Conservation (phyloP, 2,888 invertebrate genomes). For the Hipparchia semele region DNA sequence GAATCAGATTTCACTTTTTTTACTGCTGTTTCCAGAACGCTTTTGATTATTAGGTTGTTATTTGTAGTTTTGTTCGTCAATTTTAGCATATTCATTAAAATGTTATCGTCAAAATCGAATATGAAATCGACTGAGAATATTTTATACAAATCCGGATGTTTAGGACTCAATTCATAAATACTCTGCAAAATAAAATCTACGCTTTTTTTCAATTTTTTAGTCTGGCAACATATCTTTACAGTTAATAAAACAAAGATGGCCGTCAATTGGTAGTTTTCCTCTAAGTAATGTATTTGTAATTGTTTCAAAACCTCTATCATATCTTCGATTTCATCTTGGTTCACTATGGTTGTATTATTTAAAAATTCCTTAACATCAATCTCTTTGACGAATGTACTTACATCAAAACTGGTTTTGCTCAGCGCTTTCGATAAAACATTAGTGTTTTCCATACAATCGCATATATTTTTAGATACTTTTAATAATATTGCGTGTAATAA, state of each 20-base stretch:
- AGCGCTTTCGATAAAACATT: conserved; percentile 61
- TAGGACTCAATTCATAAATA: conserved; percentile 67
- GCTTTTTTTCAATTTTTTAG: conserved; percentile 59
- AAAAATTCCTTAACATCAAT: conserved; percentile 9
- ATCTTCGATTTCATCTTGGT: conserved; percentile 51
- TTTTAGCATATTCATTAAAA: conserved; percentile 60
- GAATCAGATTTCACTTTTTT: conserved; percentile 68
- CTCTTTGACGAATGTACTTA: conserved; percentile 48
- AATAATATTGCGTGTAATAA: conserved; percentile 60
- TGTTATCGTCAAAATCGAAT: conserved; percentile 62
- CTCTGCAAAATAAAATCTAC: conserved; percentile 62
- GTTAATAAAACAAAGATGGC: conserved; percentile 63
- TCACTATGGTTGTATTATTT: conserved; percentile 28
- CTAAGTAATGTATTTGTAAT: conserved; percentile 65
- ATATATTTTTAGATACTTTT: conserved; percentile 61
- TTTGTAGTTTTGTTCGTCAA: conserved; percentile 67
- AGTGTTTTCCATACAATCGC: conserved; percentile 59
- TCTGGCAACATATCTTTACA: conserved; percentile 63
- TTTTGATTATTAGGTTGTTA: conserved; percentile 58
- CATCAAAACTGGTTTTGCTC: conserved; percentile 59
- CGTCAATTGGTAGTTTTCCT: conserved; percentile 69
- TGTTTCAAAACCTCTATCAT: conserved; percentile 61
- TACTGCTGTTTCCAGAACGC: conserved; percentile 65
- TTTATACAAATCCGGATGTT: conserved; percentile 71
- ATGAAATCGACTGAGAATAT: conserved; percentile 64